Evolutionary conservation across 1,140 invertebrate species (phyloP), one percentile per base, ranked within the genome.

Genomic region (Plodia interpunctella): DNA sequence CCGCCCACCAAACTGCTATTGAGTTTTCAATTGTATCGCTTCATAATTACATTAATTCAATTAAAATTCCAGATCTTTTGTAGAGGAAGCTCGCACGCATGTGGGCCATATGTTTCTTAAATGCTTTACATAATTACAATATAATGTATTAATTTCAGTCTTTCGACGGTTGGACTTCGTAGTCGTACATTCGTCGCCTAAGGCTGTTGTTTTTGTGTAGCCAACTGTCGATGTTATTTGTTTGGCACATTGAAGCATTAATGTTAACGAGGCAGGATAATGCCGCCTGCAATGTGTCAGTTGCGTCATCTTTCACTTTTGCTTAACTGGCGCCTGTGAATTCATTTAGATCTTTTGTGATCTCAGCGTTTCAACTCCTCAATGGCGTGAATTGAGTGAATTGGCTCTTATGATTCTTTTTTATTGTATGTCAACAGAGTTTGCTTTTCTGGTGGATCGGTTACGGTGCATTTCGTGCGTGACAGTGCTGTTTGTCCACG

Each of bases 401-500:
- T 44, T 44, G 38, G 38, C 38, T 44, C 38, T 44, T n/a, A 44
- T 44, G 38, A 44, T 44, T 17, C 15, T 44, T 44, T 44, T 44
- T 44, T 44, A 44, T 44, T 44, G 38, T 44, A 44, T 15, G 38
- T 44, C 38, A 44, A 44, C 38, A 44, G 15, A 44, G 38, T 44
- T 44, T 44, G 5, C 2, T n/a, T 64, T 64, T 61, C 67, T 62
- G 62, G 57, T 53, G 65, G 68, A 78, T 78, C 78, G 68, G 79
- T 74, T 66, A 77, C 72, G 76, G 21, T 25, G 60, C 62, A 50
- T 57, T 32, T 59, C 63, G 44, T 57, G 58, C 61, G 61, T 73
- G 68, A 55, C 53, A 11, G 20, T 51, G n/a, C 65, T 79, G 72
- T 85, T 81, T 85, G 77, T 74, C 21, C 70, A 72, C 71, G 73